phyloP scores from a whole-genome alignment of 2,113 vertebrate species.

The Nannobrachium achirus region DNA sequence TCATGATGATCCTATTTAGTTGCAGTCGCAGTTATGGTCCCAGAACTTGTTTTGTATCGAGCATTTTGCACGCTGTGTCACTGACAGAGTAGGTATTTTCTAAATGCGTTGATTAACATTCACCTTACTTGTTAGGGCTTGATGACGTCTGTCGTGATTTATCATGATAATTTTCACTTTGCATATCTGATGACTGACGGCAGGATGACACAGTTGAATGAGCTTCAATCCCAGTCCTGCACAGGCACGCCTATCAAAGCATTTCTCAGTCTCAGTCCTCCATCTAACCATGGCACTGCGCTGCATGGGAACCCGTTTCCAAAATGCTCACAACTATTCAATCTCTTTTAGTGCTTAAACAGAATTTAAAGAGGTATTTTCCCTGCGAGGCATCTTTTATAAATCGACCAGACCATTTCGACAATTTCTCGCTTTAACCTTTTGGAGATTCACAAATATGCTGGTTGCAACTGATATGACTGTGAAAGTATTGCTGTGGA shows the following conservation, averaged over 20 bases:
- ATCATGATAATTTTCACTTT: slow-evolving; percentile 11
- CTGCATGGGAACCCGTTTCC: slow-evolving; percentile 18
- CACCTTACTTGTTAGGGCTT: slow-evolving; percentile 33
- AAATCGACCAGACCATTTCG: too few relatives aligned
- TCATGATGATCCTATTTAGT: slow-evolving; percentile 64
- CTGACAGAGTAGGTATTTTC: slow-evolving; percentile 27
- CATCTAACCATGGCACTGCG: background rate
- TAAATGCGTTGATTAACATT: slow-evolving; percentile 46
- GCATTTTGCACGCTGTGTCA: slow-evolving; percentile 43
- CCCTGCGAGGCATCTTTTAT: background rate
- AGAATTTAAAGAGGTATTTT: background rate
- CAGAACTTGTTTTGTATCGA: slow-evolving; percentile 4
- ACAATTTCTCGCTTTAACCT: too few relatives aligned
- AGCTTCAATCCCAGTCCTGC: slow-evolving; percentile 27
- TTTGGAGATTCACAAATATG: too few relatives aligned
- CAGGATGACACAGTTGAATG: slow-evolving; percentile 9
- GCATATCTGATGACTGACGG: slow-evolving; percentile 30
- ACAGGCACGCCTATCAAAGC: slow-evolving; percentile 25
- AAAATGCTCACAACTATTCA: slow-evolving; percentile 39
- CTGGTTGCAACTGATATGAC: too few relatives aligned
- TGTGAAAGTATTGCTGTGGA: too few relatives aligned
- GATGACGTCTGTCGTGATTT: slow-evolving; percentile 36
- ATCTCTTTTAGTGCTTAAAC: slow-evolving; percentile 22
- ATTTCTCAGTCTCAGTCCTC: slow-evolving; percentile 3
- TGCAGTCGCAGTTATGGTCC: slow-evolving; percentile 4